Base-by-base conservation (phyloP, 2,888 invertebrate genomes). In the Oeneis ivallda region DNA sequence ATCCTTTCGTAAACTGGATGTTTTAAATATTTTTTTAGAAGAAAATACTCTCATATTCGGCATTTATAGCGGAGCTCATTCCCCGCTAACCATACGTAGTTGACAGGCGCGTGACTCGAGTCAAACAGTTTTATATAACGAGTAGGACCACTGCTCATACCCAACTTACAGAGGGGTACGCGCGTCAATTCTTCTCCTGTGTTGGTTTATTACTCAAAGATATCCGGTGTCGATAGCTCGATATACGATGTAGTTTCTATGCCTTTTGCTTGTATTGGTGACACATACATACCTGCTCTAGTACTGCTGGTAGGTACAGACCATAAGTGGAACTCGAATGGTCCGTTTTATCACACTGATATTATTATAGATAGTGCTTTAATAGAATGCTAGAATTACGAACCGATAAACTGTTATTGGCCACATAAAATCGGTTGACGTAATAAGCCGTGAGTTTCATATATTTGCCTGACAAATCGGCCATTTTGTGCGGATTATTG, bases 381-480 rank as follows among this genome's bases (percentile, higher is more conserved):
- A 86, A 86, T 86, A 85, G 83, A 84, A 87, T 83, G 80, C 82
- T 79, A 77, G 82, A 80, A 86, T 86, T 83, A 82, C 84, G 74
- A 56, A 73, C 76, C 78, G 80, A 86, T 87, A 86, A 82, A 80
- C 76, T 79, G 79, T 83, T 85, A 86, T 87, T 82, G 80, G 78
- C 75, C 74, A 76, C 80, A 86, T 88, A 87, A 88, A 89, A 75
- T 84, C 79, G 71, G 76, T 80, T 83, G 86, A 87, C 82, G 83
- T 85, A 85, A 87, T 86, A 86, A 86, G 82, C 79, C 67, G 72
- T 73, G 78, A 78, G 79, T 84, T 87, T 83, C 85, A 84, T 87
- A 86, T 85, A 86, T 87, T 85, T 82, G 84, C 82, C 79, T 78
- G 80, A 87, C 87, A 87, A 87, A 89, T 85, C 78, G 86, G 71